Evolutionary conservation across 64 coral and sea anemone genomes (phyloP).

Genomic region (Pocillopora verrucosa): DNA sequence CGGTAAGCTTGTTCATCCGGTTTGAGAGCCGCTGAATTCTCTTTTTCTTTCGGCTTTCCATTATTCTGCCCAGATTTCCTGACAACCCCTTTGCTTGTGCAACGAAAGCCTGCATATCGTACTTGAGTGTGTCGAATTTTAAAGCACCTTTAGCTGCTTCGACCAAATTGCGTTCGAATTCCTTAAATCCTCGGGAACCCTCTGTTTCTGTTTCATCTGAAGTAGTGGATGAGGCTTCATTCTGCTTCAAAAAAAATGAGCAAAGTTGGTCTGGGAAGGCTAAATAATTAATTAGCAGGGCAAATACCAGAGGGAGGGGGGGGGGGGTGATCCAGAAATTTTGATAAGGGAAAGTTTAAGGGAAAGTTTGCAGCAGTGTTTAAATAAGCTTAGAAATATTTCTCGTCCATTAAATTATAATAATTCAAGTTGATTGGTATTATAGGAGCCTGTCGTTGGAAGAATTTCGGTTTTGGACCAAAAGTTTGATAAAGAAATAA

Average conservation of each 20-base stretch:
- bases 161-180: conserved; percentile 16
- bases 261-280: neutral
- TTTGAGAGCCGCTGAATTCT: conserved; percentile 4
- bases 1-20: neutral
- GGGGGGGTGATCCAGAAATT: neutral
- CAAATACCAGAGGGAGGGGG: no score
- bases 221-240: neutral
- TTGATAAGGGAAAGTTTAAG: no score
- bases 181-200: neutral
- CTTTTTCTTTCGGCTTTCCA: neutral
- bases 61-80: neutral
- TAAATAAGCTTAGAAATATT: no score
- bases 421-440: no score
- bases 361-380: no score
- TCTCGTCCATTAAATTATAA: no score
- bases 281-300: no score
- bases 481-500: neutral
- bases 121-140: conserved; percentile 27
- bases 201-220: neutral
- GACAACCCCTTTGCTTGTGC: conserved; percentile 14
- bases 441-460: no score
- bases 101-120: neutral
- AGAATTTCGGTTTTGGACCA: no score
- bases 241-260: neutral
- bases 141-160: conserved; percentile 15